Evolutionary conservation across 2,113 vertebrate genomes (phyloP), one percentile per base, ranked within the genome.

Genomic region (Melanerpes aurifrons): DNA sequence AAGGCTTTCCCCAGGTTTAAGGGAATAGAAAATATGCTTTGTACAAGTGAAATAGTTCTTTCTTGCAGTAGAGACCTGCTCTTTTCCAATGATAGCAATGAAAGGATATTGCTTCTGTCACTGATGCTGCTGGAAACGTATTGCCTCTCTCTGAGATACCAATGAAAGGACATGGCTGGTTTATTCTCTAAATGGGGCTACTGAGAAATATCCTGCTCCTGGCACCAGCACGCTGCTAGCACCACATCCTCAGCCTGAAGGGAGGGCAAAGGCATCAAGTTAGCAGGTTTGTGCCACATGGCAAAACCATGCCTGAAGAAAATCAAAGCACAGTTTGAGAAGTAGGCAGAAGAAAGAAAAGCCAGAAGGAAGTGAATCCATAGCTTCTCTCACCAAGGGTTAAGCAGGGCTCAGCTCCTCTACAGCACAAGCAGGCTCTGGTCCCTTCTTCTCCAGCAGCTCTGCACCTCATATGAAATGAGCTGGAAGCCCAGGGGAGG

Each of bases 91-190:
- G 91, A 93, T 32, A 80, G 92, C 95, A 91, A 93, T 77, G 89
- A 94, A 95, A 92, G 92, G 83, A 92, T 94, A 96, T 95, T 96
- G 89, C 84, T 93, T 93, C 91, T 95, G 95, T 94, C 94, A 93
- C 75, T 74, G 95, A 95, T 93, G 89, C 89, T 74, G 80, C 89
- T 87, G 87, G 84, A 92, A 96, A 96, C 79, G 87, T 91, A 95
- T 94, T 92, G 69, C 72, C 72, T 62, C 32, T 92, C 87, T 89
- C 57, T 53, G 79, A 79, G 69, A 94, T 92, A 31, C 87, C 78
- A 71, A 17, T 59, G 92, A 89, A 95, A 89, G 76, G 85, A 74
- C 82, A 92, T 76, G 91, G 91, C 92, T 96, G 96, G 91, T 90
- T 96, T 95, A 37, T 89, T 90, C 77, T 66, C 74, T 89, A 72